A percentile compares a stretch with the other conserved stretches of the same genome.
phyloP scores from a whole-genome alignment of 2,113 vertebrate species.

The Casuarius casuarius region DNA sequence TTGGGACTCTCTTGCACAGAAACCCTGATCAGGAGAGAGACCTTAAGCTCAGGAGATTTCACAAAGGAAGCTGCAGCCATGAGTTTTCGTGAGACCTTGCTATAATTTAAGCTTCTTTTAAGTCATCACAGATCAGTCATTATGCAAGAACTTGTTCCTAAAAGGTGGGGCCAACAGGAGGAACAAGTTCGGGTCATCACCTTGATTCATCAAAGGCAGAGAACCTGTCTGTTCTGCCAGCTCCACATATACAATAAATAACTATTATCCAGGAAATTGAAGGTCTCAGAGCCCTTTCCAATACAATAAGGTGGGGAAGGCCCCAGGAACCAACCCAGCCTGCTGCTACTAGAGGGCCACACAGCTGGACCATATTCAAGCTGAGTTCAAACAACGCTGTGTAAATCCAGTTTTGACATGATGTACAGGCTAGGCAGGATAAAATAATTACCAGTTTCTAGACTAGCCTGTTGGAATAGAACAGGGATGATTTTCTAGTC shows the following conservation, averaged over 20 bases:
- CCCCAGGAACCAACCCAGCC: neutral
- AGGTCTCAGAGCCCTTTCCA: neutral
- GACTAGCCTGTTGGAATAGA: neutral
- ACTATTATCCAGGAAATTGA: neutral
- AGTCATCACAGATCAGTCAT: neutral
- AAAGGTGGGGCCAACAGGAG: neutral
- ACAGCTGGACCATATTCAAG: neutral
- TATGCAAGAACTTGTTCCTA: neutral
- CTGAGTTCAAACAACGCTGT: neutral
- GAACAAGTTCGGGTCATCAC: neutral
- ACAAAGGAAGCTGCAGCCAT: neutral
- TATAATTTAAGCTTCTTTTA: neutral
- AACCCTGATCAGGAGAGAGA: neutral
- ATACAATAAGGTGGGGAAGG: neutral
- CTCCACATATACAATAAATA: neutral
- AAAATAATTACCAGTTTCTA: neutral
- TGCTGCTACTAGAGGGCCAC: neutral
- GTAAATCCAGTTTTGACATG: neutral
- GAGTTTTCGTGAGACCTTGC: neutral
- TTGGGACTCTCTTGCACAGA: neutral
- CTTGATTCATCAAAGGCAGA: neutral
- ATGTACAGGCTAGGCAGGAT: neutral
- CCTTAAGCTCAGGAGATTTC: neutral
- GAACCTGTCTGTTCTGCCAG: conserved; percentile 13
- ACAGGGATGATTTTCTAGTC: neutral